Conservation (phyloP, 2,797 vertebrate species). For the Anabacerthia variegaticeps region DNA sequence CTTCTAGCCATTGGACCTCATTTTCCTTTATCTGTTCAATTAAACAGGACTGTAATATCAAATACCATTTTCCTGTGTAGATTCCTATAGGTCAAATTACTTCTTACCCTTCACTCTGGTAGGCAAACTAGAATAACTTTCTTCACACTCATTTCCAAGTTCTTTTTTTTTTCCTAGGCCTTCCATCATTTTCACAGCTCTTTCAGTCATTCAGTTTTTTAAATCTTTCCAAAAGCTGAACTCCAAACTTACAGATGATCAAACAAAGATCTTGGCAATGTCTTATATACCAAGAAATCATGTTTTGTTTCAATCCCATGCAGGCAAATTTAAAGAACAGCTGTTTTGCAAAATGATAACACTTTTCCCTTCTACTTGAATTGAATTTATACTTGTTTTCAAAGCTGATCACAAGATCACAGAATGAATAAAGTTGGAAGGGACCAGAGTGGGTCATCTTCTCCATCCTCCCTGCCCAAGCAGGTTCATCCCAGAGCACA, state of each 20-base stretch:
- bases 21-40: constrained; percentile 52
- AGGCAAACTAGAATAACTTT: constrained; percentile 4
- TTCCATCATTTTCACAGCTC: constrained; percentile 12
- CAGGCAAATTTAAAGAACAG: background rate
- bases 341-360: background rate
- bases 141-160: background rate
- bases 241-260: background rate
- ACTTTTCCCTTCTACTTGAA: background rate
- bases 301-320: background rate
- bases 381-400: background rate
- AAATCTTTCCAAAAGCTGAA: background rate
- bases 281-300: background rate
- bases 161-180: background rate
- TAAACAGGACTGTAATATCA: constrained; percentile 36
- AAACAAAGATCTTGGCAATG: background rate
- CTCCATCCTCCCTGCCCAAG: background rate
- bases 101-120: constrained; percentile 2
- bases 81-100: constrained; percentile 33
- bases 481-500: background rate
- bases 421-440: background rate
- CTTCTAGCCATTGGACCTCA: constrained; percentile 20
- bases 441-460: background rate
- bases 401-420: background rate
- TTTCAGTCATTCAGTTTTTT: background rate
- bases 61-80: constrained; percentile 12